phyloP scores from a whole-genome alignment of 2,888 invertebrate species.

The Apamea crenata region DNA sequence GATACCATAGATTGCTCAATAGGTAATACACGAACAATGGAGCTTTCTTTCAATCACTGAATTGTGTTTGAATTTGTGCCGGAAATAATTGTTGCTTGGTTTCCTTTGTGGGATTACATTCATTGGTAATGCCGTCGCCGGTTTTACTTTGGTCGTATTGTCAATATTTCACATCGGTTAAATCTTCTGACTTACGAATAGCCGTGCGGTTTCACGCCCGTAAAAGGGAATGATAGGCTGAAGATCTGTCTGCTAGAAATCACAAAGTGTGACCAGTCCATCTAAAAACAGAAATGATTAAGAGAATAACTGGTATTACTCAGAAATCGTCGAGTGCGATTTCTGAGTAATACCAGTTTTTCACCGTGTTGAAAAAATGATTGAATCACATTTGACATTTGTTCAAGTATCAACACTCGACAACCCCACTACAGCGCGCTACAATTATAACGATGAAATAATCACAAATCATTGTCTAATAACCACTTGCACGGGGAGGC shows the following conservation, averaged over 20 bases:
- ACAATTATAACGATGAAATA: slow-evolving; percentile 58
- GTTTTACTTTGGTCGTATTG: background rate
- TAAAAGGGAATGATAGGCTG: background rate
- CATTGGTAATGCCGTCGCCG: background rate
- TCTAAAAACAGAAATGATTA: background rate
- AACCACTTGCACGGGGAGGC: background rate
- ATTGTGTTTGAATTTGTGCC: slow-evolving; percentile 49
- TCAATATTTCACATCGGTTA: background rate
- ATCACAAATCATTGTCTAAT: slow-evolving; percentile 50
- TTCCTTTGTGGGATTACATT: slow-evolving; percentile 35
- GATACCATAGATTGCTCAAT: slow-evolving; percentile 31
- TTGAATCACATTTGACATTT: slow-evolving; percentile 37
- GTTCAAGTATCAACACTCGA: slow-evolving; percentile 51
- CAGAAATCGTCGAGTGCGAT: background rate
- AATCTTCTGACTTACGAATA: slow-evolving; percentile 4
- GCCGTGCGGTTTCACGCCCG: background rate
- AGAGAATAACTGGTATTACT: background rate
- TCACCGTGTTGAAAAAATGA: background rate
- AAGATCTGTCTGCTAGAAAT: background rate
- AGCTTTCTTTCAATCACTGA: slow-evolving; percentile 54
- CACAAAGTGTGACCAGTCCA: background rate
- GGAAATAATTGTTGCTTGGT: slow-evolving; percentile 37
- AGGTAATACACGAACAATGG: slow-evolving; percentile 55
- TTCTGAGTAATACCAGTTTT: too few species aligned
- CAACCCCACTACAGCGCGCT: slow-evolving; percentile 5